Evolutionary conservation across 2,797 vertebrate species (phyloP), one percentile per base, ranked within the genome.

Genomic region (Vespertilio murinus): DNA sequence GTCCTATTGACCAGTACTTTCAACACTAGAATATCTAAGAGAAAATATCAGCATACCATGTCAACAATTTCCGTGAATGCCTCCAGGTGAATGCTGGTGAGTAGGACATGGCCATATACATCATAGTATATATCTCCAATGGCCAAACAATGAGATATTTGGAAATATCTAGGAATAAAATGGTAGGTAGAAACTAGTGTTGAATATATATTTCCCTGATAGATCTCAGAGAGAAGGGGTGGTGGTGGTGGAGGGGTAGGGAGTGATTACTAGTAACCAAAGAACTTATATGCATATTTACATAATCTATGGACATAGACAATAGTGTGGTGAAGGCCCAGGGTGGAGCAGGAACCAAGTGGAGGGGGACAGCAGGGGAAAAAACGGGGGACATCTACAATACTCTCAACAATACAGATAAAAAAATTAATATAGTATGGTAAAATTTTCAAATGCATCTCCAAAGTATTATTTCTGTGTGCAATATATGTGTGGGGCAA

Each of bases 161-260:
- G 75, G 45, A 94, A 77, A 94, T 59, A 87, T 23, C 67, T 94
- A 45, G 10, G 45, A 65, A 64, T 84, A 65, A 28, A 74, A 64
- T 49, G 77, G 56, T 3, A 42, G 42, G 42, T 17, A 86, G 49
- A 22, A 82, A 61, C 23, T 11, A 59, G 45, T 25, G 20, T 8
- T 86, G 61, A 93, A 90, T 17, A 25, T 59, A 79, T 38, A 86
- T 77, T 78, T 54, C 69, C 33, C 70, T 65, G 77, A 78, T 9
- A 2, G 59, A 61, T 61, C 59, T 30, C 59, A 61, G 59, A 61
- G 28, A 12, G 28, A 61, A 61, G 59, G 0, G 56, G 56, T 25
- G 0, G 23, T 12, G 56, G 10, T 54, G 52, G 11, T 30, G 5
- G 12, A 30, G 59, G 12, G 28, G 28, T 30, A 61, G 28, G 28